Base-by-base conservation (phyloP, 2,797 vertebrate genomes). In the Xerus rutilus region DNA sequence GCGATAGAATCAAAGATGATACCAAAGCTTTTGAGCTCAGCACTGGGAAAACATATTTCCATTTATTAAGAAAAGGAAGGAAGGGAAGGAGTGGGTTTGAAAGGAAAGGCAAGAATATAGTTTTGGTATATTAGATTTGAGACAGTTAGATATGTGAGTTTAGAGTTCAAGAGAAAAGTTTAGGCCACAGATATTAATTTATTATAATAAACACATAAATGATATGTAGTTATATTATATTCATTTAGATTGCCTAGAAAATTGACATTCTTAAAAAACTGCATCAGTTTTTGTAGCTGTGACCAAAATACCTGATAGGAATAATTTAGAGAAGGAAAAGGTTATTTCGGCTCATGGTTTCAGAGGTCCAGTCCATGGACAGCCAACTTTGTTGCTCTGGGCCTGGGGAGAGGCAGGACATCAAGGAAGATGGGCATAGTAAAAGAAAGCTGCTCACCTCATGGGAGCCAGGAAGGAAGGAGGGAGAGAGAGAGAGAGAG, bases 121-220 rank as follows among this genome's bases (percentile, higher is more conserved):
- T 45, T 84, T 79, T 25, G 39, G n/a, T 39, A 64, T 57, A 77
- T 76, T 93, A 86, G 11, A 79, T 84, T 78, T 89, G 74, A 96
- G 39, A 62, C 49, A 94, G 74, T 83, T 47, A 39, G 15, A 25
- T 64, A 49, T 69, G 6, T 84, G 15, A 76, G 9, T 78, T 69
- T 86, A 30, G 49, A 86, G 35, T 78, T 91, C 62, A 92, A 73
- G 69, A 45, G 18, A 82, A 23, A 85, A 57, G 28, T 45, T 43
- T 39, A 72, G 32, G 59, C 32, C 18, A 78, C 8, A 28, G 39
- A 67, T 57, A 62, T 73, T 67, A 64, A 85, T 77, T 54, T 1
- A 4, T 87, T 83, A 83, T 89, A 77, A 14, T 84, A 52, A 89
- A 35, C 54, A 83, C 62, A 62, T 32, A 85, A 77, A 90, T 78